Conservation (phyloP, 1,140 invertebrate genomes). For the Rhyzopertha dominica region DNA sequence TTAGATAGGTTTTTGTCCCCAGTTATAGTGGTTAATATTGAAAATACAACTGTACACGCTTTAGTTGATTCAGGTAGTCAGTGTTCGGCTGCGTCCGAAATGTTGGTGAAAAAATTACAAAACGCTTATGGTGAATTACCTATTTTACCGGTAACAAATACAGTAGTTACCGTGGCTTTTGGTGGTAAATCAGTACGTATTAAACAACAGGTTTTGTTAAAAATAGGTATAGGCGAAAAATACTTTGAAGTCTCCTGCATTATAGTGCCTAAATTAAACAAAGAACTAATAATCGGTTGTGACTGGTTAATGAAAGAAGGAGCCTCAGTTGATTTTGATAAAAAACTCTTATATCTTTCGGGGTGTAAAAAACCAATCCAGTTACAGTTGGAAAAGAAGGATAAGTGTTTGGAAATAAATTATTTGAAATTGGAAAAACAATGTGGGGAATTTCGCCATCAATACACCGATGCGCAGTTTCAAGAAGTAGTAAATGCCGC, state of each 20-base stretch:
- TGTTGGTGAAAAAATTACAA: conserved; percentile 16
- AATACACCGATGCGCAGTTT: too few species aligned
- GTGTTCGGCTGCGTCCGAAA: conserved; percentile 29
- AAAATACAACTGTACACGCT: too few species aligned
- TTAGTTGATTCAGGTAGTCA: conserved; percentile 28
- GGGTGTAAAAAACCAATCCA: too few species aligned
- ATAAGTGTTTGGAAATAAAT: too few species aligned
- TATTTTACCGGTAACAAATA: conserved; percentile 21
- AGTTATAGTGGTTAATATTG: too few species aligned
- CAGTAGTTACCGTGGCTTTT: conserved; percentile 21
- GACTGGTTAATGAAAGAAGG: conserved; percentile 27
- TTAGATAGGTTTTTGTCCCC: too few species aligned
- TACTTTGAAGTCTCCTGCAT: conserved; percentile 14
- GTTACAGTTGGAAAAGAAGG: too few species aligned
- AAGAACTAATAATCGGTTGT: conserved; percentile 25
- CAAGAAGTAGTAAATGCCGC: neutral
- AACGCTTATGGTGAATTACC: conserved; percentile 13
- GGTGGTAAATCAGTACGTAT: conserved; percentile 23
- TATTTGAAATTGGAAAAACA: too few species aligned
- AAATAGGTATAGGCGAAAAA: neutral
- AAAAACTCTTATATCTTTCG: conserved; percentile 5
- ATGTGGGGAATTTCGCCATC: too few species aligned
- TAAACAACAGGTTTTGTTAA: conserved; percentile 15
- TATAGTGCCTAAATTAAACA: conserved; percentile 21
- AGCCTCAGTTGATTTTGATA: conserved; percentile 11